phyloP scores from a whole-genome alignment of 1,140 invertebrate species.

The Marisa cornuarietis region DNA sequence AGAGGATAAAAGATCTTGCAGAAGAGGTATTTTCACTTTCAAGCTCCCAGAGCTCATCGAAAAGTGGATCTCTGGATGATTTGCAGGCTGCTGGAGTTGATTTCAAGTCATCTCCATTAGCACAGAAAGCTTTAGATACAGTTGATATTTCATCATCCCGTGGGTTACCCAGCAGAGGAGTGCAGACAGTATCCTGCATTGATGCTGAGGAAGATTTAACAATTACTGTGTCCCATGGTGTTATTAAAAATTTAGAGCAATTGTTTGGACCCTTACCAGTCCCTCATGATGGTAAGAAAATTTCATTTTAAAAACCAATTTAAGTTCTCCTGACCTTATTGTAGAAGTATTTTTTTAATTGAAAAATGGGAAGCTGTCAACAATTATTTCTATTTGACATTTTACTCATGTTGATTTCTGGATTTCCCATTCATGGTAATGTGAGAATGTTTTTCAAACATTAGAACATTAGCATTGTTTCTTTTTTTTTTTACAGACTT shows the following conservation, averaged over 20 bases:
- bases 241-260: conserved; percentile 24
- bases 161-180: background rate
- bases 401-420: no score
- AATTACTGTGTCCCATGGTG: conserved; percentile 1
- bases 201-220: conserved; percentile 9
- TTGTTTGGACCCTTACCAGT: conserved; percentile 27
- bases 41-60: conserved; percentile 2
- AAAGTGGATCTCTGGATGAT: conserved; percentile 10
- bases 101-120: background rate
- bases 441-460: no score
- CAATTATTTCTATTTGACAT: no score
- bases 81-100: background rate
- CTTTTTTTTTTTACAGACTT: no score
- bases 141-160: background rate
- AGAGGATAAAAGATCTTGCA: background rate
- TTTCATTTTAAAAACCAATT: no score
- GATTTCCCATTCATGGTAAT: background rate
- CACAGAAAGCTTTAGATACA: background rate
- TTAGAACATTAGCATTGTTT: no score
- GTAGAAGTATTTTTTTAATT: no score
- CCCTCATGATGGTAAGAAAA: background rate
- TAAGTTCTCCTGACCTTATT: no score
- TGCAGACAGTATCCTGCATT: background rate
- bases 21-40: background rate
- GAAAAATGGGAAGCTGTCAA: no score